A percentile compares a stretch with the other conserved stretches of the same genome.
Conservation (phyloP, 2,113 vertebrate species). For the Ailuropoda melanoleuca region DNA sequence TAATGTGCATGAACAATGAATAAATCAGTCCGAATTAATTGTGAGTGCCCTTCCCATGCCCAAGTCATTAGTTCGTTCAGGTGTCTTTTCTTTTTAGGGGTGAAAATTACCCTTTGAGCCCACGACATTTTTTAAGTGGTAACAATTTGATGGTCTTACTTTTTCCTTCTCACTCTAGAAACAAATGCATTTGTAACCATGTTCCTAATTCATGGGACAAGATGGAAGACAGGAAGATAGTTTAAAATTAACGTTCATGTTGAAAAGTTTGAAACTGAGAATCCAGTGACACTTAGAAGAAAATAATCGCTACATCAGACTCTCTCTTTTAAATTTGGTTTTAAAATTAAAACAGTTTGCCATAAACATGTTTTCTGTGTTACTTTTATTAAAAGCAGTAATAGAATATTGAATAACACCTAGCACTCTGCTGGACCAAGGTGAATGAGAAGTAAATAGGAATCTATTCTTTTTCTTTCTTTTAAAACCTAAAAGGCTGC, state of each 20-base stretch:
- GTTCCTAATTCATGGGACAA: slow-evolving; percentile 11
- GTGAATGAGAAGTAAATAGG: background rate
- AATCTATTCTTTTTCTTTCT: background rate
- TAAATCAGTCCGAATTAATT: background rate
- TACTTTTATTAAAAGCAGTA: background rate
- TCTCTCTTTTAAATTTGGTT: background rate
- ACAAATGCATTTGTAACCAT: background rate
- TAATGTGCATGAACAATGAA: background rate
- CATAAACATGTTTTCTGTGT: background rate
- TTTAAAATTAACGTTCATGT: slow-evolving; percentile 34
- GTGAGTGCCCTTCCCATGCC: background rate
- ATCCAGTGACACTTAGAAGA: slow-evolving; percentile 4
- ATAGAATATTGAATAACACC: background rate
- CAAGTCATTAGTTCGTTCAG: background rate
- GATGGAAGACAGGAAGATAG: background rate
- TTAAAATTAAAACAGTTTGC: slow-evolving; percentile 43
- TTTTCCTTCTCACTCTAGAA: slow-evolving; percentile 3
- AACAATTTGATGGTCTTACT: background rate
- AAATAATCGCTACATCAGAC: slow-evolving; percentile 2
- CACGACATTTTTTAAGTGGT: background rate
- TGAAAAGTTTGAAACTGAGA: slow-evolving; percentile 19
- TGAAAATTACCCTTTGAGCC: background rate
- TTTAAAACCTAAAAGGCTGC: background rate
- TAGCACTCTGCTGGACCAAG: background rate
- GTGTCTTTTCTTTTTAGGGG: background rate